These are phyloP conservation scores for Drosophila persimilis DNA, from an alignment of 1,140 invertebrate species.

Conservation along the genomic window DNA sequence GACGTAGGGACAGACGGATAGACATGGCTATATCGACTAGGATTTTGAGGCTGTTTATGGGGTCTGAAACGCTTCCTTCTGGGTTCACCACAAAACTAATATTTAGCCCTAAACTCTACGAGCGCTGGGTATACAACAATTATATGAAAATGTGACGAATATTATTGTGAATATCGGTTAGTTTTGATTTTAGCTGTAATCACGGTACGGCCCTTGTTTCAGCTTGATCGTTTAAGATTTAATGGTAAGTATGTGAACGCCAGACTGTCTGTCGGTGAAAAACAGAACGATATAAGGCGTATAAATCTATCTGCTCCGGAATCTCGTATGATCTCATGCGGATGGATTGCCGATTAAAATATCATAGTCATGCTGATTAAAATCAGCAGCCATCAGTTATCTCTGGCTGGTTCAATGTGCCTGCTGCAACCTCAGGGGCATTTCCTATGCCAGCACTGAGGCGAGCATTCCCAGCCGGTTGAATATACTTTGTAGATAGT, in stretches of 20 bases:
- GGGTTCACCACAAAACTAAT: no score
- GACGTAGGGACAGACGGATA: no score
- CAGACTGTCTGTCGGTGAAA: conserved; percentile 24
- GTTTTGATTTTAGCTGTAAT: conserved; percentile 20
- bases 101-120: no score
- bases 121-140: no score
- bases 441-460: conserved; percentile 42
- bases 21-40: no score
- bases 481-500: conserved; percentile 26
- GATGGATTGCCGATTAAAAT: conserved; percentile 26
- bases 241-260: not conserved
- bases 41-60: no score
- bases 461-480: no score
- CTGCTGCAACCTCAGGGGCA: conserved; percentile 30
- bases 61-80: no score
- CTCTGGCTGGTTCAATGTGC: conserved; percentile 18
- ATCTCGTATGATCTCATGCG: conserved; percentile 22
- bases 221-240: conserved; percentile 7
- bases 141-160: no score
- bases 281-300: not conserved
- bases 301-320: conserved; percentile 60
- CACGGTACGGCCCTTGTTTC: conserved; percentile 3
- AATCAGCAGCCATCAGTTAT: conserved; percentile 18
- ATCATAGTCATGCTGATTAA: conserved; percentile 47
- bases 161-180: not conserved